These are phyloP conservation scores for Polyergus mexicanus DNA, from an alignment of 1,140 invertebrate species.

Conservation along the genomic window DNA sequence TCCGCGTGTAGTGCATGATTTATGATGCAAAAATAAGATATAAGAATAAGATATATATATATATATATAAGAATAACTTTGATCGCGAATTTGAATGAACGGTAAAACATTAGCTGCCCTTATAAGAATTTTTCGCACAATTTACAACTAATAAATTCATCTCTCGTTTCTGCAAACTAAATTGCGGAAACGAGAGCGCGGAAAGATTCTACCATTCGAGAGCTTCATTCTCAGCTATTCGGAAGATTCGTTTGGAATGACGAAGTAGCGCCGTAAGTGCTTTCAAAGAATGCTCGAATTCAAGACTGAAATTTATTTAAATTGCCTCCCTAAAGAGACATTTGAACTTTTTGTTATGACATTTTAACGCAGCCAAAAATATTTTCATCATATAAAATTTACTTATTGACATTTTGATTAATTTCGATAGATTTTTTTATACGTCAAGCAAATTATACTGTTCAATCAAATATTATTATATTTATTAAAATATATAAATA, in stretches of 20 bases:
- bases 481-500: not conserved
- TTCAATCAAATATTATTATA: not conserved
- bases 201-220: slow-evolving; percentile 49
- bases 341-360: slow-evolving; percentile 34
- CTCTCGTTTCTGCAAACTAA: slow-evolving; percentile 41
- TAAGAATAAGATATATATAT: not conserved
- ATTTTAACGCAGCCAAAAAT: slow-evolving; percentile 17
- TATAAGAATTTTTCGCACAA: slow-evolving; percentile 53
- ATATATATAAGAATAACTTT: not conserved
- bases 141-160: slow-evolving; percentile 60
- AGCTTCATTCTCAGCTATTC: slow-evolving; percentile 55
- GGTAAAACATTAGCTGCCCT: slow-evolving; percentile 1
- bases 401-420: not conserved
- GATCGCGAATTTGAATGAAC: not conserved
- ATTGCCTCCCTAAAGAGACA: slow-evolving; percentile 32
- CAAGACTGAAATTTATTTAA: slow-evolving; percentile 49
- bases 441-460: not conserved
- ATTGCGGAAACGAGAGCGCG: slow-evolving; percentile 20
- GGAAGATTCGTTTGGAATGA: slow-evolving; percentile 57
- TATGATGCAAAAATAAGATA: not conserved
- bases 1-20: not conserved
- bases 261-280: slow-evolving; percentile 56
- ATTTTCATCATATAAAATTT: slow-evolving; percentile 35
- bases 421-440: not conserved
- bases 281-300: slow-evolving; percentile 58